Evolutionary conservation across 2,888 invertebrate species (phyloP), one percentile per base, ranked within the genome.

Genomic region (Orchesellides sinensis): DNA sequence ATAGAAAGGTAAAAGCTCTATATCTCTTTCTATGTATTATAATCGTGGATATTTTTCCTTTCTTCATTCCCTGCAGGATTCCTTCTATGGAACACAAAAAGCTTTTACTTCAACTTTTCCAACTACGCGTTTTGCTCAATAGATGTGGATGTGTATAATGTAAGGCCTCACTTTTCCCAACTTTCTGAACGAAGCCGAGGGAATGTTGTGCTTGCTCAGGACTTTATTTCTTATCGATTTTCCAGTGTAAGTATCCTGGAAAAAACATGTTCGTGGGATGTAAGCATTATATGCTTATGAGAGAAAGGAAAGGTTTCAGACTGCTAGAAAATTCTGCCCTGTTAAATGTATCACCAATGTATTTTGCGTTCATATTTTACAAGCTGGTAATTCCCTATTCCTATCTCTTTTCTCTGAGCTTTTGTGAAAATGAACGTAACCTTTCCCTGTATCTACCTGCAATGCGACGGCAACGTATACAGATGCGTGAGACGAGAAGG

Each of bases 141-240:
- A n/a, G n/a, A n/a, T n/a, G n/a, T n/a, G n/a, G n/a, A n/a, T n/a
- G n/a, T n/a, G n/a, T n/a, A n/a, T n/a, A n/a, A n/a, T 27, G 21
- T 66, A 75, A 35, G 75, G 66, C 66, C 75, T 75, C 75, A 8
- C 40, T 75, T 65, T 75, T 40, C 49, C 45, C 12, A 75, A 75
- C 56, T 75, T 75, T 45, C 25, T 45, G 75, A 27, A 27, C 52
- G 75, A 66, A 75, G 66, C 54, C 52, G n/a, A 54, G 54, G 63
- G 54, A 74, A 49, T 65, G 74, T 52, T 74, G 23, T 65, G 74
- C 54, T 74, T 0, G 73, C 35, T 52, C 40, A 74, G 74, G 74
- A 32, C 65, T 74, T 65, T 65, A 61, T 74, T 49, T 47, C 47
- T 47, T 73, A 74, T 74, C 49, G 74, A 74, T 74, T 74, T 74